These are phyloP conservation scores for Hippocampus guttulatus DNA, from an alignment of 2,113 vertebrate genomes.

Conservation along the genomic window DNA sequence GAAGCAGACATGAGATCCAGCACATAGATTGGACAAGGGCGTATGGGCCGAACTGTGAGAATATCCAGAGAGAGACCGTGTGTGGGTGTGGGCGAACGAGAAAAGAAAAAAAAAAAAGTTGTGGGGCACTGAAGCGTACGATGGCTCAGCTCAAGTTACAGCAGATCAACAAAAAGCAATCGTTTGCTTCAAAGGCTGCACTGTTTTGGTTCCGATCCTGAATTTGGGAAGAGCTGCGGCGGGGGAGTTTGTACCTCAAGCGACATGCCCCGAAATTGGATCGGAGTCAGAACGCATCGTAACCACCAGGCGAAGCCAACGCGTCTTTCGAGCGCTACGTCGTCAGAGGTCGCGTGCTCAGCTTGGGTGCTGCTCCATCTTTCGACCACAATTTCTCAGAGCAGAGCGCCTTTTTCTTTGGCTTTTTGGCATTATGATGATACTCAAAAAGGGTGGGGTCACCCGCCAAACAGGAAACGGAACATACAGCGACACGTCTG, in stretches of 20 bases:
- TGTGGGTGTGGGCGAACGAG: background rate
- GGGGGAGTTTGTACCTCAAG: no score
- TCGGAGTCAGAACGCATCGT: no score
- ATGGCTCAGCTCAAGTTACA: slow-evolving; percentile 21
- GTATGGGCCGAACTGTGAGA: no score
- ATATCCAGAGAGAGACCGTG: background rate
- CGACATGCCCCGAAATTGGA: no score
- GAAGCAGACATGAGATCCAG: slow-evolving; percentile 45
- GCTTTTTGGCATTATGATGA: background rate
- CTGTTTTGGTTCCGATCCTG: background rate
- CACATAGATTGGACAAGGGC: slow-evolving; percentile 25
- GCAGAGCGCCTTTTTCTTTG: no score
- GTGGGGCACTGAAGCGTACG: slow-evolving; percentile 8
- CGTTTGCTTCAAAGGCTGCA: background rate
- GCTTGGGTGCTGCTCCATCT: no score
- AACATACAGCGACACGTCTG: background rate
- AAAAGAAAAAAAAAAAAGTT: no score
- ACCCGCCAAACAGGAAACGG: background rate
- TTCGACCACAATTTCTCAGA: no score
- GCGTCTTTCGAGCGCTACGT: no score
- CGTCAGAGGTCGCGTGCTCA: no score
- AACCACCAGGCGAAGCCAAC: no score
- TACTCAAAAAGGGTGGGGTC: background rate
- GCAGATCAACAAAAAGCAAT: background rate
- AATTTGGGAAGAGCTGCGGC: no score